These are phyloP conservation scores for Syrista parreyssii DNA, from an alignment of 2,888 invertebrate genomes.

Conservation along the genomic window DNA sequence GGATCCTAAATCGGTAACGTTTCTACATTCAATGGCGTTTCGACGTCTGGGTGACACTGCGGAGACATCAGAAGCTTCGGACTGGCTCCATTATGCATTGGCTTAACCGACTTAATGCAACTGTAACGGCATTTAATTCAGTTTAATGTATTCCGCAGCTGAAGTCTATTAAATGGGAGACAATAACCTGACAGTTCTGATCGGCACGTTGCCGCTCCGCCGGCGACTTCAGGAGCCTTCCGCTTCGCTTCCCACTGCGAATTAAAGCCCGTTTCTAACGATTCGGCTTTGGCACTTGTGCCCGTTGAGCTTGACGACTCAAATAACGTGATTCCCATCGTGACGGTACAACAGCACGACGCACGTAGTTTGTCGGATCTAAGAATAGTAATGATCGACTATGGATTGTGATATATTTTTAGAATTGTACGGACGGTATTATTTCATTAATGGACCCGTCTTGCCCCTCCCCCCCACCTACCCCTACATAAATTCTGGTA, in stretches of 20 bases:
- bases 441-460: background rate
- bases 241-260: background rate
- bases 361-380: background rate
- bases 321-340: background rate
- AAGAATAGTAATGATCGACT: background rate
- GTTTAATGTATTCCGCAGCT: conserved; percentile 54
- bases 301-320: background rate
- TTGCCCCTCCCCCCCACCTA: background rate
- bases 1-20: background rate
- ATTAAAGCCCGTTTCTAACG: background rate
- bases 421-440: background rate
- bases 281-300: background rate
- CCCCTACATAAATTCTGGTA: background rate
- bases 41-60: background rate
- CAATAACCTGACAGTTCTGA: conserved; percentile 64
- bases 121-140: conserved; percentile 55
- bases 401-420: background rate
- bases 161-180: conserved; percentile 63
- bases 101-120: conserved; percentile 17
- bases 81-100: conserved; percentile 12
- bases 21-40: background rate
- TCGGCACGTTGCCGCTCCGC: conserved; percentile 47
- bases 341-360: background rate
- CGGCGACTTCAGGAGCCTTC: conserved; percentile 6
- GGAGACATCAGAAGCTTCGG: background rate